Evolutionary conservation across 2,888 invertebrate genomes (phyloP).

Genomic region (Heliconius sara): DNA sequence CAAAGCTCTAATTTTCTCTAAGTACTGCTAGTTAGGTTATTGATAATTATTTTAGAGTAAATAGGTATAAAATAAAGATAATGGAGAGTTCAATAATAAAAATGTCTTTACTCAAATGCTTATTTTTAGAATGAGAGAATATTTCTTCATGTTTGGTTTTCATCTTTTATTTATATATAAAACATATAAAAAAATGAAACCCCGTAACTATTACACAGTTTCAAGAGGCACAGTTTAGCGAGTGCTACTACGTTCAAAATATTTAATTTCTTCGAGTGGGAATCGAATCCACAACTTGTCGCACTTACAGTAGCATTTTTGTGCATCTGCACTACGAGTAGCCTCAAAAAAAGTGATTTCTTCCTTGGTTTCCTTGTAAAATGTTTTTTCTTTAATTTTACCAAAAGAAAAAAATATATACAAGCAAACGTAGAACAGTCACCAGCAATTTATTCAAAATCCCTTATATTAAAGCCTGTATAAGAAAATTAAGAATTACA

Average conservation of each 20-base stretch:
- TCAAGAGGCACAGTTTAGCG: no score
- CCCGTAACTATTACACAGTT: no score
- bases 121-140: no score
- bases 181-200: no score
- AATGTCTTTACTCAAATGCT: neutral
- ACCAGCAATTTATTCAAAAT: neutral
- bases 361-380: no score
- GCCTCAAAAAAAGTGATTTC: no score
- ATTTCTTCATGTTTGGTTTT: no score
- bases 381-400: no score
- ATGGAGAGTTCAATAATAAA: neutral
- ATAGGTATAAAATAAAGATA: neutral
- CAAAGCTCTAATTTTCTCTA: constrained; percentile 34
- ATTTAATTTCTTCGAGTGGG: neutral
- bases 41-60: constrained; percentile 26
- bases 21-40: constrained; percentile 33
- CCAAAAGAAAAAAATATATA: neutral
- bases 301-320: neutral
- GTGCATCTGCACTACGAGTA: no score
- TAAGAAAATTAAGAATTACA: neutral
- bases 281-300: neutral
- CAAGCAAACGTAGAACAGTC: neutral
- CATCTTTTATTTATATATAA: no score
- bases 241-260: neutral
- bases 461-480: neutral